A percentile compares a stretch with the other conserved stretches of the same genome.
Conservation (phyloP, 2,113 vertebrate genomes). For the Crotalus viridis region DNA sequence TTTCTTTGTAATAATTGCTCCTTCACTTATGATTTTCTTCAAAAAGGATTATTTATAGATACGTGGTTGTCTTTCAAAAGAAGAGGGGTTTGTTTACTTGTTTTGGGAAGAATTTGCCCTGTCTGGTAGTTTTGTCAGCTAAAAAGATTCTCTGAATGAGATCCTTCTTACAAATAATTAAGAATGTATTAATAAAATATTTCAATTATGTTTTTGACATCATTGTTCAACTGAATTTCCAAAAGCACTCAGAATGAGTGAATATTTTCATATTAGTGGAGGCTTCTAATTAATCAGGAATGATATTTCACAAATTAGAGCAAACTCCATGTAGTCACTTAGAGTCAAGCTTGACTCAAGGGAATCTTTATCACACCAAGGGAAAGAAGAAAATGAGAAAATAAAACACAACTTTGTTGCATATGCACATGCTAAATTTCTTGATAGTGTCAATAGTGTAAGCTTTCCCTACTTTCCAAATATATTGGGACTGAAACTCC, state of each 20-base stretch:
- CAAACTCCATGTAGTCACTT: background rate
- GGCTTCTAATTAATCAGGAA: background rate
- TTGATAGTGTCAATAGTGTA: background rate
- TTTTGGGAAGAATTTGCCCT: conserved; percentile 11
- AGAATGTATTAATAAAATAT: background rate
- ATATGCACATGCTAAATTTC: background rate
- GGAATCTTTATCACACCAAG: background rate
- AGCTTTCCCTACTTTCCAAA: background rate
- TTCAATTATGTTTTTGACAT: conserved; percentile 4
- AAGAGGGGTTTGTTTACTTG: background rate
- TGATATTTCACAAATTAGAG: background rate
- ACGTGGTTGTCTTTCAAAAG: conserved; percentile 1
- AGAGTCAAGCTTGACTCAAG: background rate
- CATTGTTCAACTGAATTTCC: background rate
- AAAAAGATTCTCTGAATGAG: background rate
- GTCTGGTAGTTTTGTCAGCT: background rate
- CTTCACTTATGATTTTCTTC: conserved; percentile 24
- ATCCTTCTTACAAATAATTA: conserved; percentile 4
- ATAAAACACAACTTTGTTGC: background rate
- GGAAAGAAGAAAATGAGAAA: background rate
- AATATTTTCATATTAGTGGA: background rate
- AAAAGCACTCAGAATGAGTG: background rate
- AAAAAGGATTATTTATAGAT: conserved; percentile 13
- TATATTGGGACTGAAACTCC: background rate
- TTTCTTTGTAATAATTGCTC: conserved; percentile 6